Conservation (phyloP, 2,113 vertebrate genomes). For the Lampris incognitus region DNA sequence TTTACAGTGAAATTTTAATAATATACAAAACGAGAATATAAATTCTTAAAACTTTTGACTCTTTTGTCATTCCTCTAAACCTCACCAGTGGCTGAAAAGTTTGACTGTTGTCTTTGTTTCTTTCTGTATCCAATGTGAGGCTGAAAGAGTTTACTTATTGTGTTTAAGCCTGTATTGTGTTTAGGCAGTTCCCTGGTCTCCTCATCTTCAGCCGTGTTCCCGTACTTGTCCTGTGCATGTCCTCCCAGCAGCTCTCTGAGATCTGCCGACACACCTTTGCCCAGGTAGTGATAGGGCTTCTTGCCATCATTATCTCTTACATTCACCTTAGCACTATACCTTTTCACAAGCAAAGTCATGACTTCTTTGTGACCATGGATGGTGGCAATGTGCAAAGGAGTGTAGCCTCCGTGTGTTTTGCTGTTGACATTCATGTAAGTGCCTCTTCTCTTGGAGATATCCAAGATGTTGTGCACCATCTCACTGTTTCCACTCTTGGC, state of each 20-base stretch:
- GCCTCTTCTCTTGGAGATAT: constrained; percentile 76
- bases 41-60: background rate
- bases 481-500: constrained; percentile 89
- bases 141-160: constrained; percentile 88
- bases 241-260: constrained; percentile 86
- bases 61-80: constrained; percentile 56
- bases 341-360: constrained; percentile 83
- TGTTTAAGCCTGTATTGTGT: constrained; percentile 76
- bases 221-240: constrained; percentile 47
- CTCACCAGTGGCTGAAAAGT: constrained; percentile 74
- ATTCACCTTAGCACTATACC: constrained; percentile 83
- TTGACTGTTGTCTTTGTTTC: constrained; percentile 79
- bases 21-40: background rate
- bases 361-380: constrained; percentile 86
- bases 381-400: constrained; percentile 92
- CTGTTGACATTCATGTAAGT: constrained; percentile 83
- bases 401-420: constrained; percentile 90
- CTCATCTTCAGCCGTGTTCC: constrained; percentile 82
- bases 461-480: constrained; percentile 86
- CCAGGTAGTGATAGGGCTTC: constrained; percentile 90
- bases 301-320: constrained; percentile 91
- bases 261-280: constrained; percentile 72
- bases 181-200: constrained; percentile 85
- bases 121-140: constrained; percentile 81
- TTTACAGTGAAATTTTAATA: constrained; percentile 1